Evolutionary conservation across 2,888 invertebrate species (phyloP), one percentile per base, ranked within the genome.

Genomic region (Cyrtodaria siliqua): DNA sequence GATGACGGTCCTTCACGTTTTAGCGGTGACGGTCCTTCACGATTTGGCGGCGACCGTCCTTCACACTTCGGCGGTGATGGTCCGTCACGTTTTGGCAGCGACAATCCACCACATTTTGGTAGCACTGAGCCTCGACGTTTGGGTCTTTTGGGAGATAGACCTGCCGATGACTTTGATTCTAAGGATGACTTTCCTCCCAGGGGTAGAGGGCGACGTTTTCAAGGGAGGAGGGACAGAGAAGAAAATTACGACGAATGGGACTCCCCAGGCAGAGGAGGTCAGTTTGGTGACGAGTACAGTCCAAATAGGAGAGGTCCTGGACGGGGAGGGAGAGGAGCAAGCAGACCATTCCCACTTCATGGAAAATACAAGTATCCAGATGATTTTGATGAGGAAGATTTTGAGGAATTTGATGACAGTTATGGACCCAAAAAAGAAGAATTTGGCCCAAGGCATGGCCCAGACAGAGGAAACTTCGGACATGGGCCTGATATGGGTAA

Each of bases 311-410:
- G 47, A 53, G 67, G 72, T 14, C 38, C 62, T 29, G 47, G 57
- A 26, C 23, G 57, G 1, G 26, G 69, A 33, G 62, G 71, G 14
- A 56, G 68, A 57, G 57, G 61, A 38, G 42, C 60, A 14, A 24
- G 27, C 20, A 26, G n/a, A 3, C 62, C 60, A 50, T 67, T 66
- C 23, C 61, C 62, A 2, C 52, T 72, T 24, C 67, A 73, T 70
- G 80, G 76, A 12, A 80, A 77, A 42, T 80, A 70, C 44, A 73
- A 72, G 27, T 80, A 77, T 47, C 73, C 70, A 14, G 80, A 80
- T 70, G 80, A 80, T 56, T 80, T 80, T 68, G 80, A 80, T 63
- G 76, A 80, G 26, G 80, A 80, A 53, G 80, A 80, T 60, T 80
- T 77, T 74, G 80, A 80, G 23, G 79, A 79, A 24, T 67, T 57